Base-by-base conservation (phyloP, 1,140 invertebrate genomes). In the Drosophila elegans region DNA sequence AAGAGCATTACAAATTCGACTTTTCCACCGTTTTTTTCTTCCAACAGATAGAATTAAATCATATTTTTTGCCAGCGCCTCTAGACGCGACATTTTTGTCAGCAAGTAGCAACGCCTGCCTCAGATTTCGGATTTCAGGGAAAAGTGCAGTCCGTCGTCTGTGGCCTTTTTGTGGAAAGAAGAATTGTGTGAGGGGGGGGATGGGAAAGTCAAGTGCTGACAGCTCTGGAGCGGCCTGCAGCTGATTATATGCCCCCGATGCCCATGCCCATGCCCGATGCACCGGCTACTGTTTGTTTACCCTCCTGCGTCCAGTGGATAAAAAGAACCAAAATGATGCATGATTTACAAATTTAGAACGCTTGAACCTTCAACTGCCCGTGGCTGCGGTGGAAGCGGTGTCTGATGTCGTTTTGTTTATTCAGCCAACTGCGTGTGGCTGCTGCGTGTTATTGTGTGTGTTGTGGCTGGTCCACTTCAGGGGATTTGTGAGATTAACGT, bases 401-500 rank as follows among this genome's bases (percentile, higher is more conserved):
- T 74, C 74, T 80, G 78, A 41, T 74, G 74, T 78, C 68, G 54
- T 59, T 53, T 83, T 86, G 83, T 86, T 86, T 86, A 86, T 76
- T 69, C 49, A 86, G 56, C 68, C 83, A 88, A 79, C 83, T 88
- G 72, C 61, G 84, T 82, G 83, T 74, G 79, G 75, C 69, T 84
- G 34, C 63, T 69, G 63, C 48, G 38, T 81, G 71, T 41, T 55
- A 44, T 41, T 63, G 34, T 54, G 64, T 61, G 32, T 71, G 53
- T 56, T 78, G 79, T 46, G 83, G 77, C 52, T 55, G 79, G 51
- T 78, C 69, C 79, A 86, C 83, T 86, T 86, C 61, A 79, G 66
- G 67, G 83, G 83, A 86, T 86, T 83, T 86, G 83, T 88, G 79
- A 86, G 83, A 86, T 86, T 86, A 86, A 86, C 83, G 83, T 86